phyloP scores from a whole-genome alignment of 2,888 invertebrate species.

The Folsomia manolachei region DNA sequence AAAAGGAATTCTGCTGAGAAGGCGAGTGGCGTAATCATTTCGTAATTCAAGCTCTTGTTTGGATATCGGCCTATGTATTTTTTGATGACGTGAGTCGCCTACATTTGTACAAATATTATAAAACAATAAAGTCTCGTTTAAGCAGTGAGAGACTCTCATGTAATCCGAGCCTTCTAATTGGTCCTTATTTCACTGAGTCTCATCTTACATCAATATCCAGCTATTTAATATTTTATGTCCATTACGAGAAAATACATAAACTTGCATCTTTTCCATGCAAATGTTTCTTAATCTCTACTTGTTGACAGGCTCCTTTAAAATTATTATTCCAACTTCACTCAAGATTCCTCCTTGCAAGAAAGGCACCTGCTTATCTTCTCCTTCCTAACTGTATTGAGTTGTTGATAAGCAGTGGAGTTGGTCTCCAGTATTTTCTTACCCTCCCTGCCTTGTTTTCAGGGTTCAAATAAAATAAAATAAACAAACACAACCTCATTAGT shows the following conservation, averaged over 20 bases:
- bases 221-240: background rate
- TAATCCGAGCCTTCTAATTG: background rate
- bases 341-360: background rate
- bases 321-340: background rate
- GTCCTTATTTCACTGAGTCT: background rate
- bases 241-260: too few relatives aligned
- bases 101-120: background rate
- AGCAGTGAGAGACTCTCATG: background rate
- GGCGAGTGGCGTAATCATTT: background rate
- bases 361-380: background rate
- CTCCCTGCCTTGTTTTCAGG: background rate
- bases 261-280: too few relatives aligned
- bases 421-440: background rate
- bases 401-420: background rate
- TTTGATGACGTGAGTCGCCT: too few relatives aligned
- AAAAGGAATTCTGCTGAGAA: too few relatives aligned
- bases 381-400: background rate
- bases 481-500: conserved; percentile 18
- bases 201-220: background rate
- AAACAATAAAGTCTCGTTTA: background rate
- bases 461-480: conserved; percentile 9
- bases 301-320: too few relatives aligned
- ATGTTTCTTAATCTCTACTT: too few relatives aligned
- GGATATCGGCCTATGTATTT: too few relatives aligned
- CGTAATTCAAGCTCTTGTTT: background rate